Conservation (phyloP, 2,888 invertebrate species). For the Meteorus cinctellus region DNA sequence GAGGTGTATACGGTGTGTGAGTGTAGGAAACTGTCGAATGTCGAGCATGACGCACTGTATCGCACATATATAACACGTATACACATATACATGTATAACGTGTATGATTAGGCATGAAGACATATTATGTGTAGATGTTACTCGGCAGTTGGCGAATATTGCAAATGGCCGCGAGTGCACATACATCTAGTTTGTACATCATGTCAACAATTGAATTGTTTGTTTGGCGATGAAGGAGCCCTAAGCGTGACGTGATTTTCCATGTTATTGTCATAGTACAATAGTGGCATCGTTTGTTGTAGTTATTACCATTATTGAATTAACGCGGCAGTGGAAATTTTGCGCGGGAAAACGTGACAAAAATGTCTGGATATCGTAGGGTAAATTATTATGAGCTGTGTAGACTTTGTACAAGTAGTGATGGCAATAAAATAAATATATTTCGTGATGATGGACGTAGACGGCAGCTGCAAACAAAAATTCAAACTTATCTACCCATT, state of each 20-base stretch:
- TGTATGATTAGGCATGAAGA: background rate
- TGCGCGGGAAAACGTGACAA: slow-evolving; percentile 46
- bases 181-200: slow-evolving; percentile 11
- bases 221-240: slow-evolving; percentile 30
- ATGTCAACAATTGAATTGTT: slow-evolving; percentile 55
- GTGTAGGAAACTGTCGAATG: no score
- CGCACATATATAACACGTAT: no score
- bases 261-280: slow-evolving; percentile 1
- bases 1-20: no score
- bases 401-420: slow-evolving; percentile 80
- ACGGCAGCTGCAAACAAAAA: slow-evolving; percentile 79
- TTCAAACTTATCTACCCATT: slow-evolving; percentile 79
- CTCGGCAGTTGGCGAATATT: slow-evolving; percentile 44
- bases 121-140: background rate
- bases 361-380: slow-evolving; percentile 81
- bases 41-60: no score
- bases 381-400: slow-evolving; percentile 84
- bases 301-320: background rate
- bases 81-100: no score
- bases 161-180: slow-evolving; percentile 59
- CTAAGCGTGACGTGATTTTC: slow-evolving; percentile 1
- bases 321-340: slow-evolving; percentile 18
- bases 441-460: slow-evolving; percentile 80
- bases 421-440: slow-evolving; percentile 80
- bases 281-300: background rate